Evolutionary conservation across 2,888 invertebrate species (phyloP), one percentile per base, ranked within the genome.

Genomic region (Zhuqinia jingwanae): DNA sequence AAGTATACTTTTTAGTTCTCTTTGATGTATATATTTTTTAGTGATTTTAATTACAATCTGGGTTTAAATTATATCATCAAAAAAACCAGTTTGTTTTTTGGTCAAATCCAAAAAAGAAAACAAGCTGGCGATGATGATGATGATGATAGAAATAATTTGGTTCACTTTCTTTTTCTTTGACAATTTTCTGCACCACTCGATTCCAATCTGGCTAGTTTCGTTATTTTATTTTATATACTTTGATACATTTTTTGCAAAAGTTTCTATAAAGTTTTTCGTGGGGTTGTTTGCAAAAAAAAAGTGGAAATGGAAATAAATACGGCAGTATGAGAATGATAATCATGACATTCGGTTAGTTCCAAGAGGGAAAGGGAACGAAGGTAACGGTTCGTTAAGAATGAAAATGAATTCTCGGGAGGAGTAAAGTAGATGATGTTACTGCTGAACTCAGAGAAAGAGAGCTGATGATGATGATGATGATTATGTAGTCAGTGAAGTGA

Each of bases 311-410:
- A 63, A 17, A 45, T 42, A 36, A 3, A 6, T 36, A 36, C 36
- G 22, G 45, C 25, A 76, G 8, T 58, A 25, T 15, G 20, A 77
- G 20, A 42, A 77, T 42, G 56, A 30, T 77, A 36, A 25, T 60
- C 20, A 27, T 63, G 60, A 47, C 11, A 13, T 10, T 3, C 36
- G 36, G 30, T 56, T 42, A 36, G 22, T 60, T 78, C 78, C 60
- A 78, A 56, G 76, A 75, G n/a, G n/a, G n/a, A 75, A 76, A 36
- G 36, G n/a, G n/a, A n/a, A n/a, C n/a, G n/a, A n/a, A 36, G 30
- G 47, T 76, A 56, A 76, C 45, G 78, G 78, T 79, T 79, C 78
- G 80, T 80, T 80, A 65, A 68, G 65, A 80, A 68, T 80, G 80
- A 65, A 68, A 80, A 80, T 65, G 68, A 68, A 80, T 50, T 80